Evolutionary conservation across 2,797 vertebrate species (phyloP).

Genomic region (Streptopelia turtur): DNA sequence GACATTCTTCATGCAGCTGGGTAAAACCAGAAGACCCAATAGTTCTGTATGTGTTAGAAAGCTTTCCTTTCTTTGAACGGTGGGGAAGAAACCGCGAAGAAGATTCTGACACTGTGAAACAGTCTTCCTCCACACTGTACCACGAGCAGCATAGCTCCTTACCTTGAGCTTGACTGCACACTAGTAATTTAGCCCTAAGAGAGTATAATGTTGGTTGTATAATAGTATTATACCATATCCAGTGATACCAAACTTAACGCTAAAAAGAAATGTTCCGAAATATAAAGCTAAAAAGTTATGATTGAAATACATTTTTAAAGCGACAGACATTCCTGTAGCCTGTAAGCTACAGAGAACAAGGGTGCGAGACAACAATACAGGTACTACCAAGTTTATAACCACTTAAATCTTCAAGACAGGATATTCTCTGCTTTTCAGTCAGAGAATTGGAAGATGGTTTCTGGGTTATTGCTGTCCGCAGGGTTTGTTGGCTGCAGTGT

Average conservation of each 20-base stretch:
- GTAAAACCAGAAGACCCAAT: background rate
- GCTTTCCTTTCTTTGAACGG: background rate
- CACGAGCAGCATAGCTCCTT: constrained; percentile 17
- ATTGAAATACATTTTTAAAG: constrained; percentile 50
- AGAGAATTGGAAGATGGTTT: constrained; percentile 89
- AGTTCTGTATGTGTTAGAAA: background rate
- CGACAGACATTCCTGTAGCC: background rate
- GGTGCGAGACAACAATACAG: background rate
- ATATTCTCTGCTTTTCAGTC: constrained; percentile 78
- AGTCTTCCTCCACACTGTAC: constrained; percentile 26
- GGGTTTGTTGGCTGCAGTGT: constrained; percentile 77
- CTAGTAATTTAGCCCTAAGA: constrained; percentile 31
- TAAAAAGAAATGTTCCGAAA: constrained; percentile 51
- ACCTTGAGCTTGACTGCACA: background rate
- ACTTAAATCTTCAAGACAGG: constrained; percentile 45
- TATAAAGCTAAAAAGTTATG: constrained; percentile 54
- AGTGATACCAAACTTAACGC: constrained; percentile 58
- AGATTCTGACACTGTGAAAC: background rate
- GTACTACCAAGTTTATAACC: background rate
- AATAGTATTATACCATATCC: constrained; percentile 56
- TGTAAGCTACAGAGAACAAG: background rate
- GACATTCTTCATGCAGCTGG: constrained; percentile 2
- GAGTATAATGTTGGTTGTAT: constrained; percentile 18
- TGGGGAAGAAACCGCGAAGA: background rate
- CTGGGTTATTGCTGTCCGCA: constrained; percentile 74